Evolutionary conservation across 2,797 vertebrate genomes (phyloP).

Genomic region (Sebastes itinus): DNA sequence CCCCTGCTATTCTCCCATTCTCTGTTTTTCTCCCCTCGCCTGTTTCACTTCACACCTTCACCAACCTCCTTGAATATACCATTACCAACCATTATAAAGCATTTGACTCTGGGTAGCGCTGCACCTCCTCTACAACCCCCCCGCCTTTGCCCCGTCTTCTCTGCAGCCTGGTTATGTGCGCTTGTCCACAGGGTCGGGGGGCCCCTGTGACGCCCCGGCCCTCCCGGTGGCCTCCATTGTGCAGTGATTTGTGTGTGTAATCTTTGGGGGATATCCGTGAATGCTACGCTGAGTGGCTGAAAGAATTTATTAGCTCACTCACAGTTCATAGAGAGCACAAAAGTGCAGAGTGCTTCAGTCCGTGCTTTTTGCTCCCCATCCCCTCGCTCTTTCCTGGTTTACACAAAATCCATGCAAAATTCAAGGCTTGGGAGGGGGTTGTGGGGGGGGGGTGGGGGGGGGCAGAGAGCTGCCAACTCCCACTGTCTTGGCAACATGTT

Average conservation of each 20-base stretch:
- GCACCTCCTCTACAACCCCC: conserved; percentile 59
- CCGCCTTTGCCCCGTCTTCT: conserved; percentile 58
- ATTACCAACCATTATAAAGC: conserved; percentile 94
- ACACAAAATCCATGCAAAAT: conserved; percentile 85
- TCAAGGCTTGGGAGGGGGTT: conserved; percentile 35
- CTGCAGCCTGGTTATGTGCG: conserved; percentile 83
- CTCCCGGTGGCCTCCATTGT: conserved; percentile 89
- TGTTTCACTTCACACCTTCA: conserved; percentile 76
- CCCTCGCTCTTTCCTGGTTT: conserved; percentile 54
- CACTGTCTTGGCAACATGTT: conserved; percentile 99
- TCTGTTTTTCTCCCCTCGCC: conserved; percentile 58
- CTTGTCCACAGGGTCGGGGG: conserved; percentile 85
- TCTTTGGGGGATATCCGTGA: conserved; percentile 91
- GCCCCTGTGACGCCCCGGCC: conserved; percentile 86
- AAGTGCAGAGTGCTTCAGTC: conserved; percentile 92
- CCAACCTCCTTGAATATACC: conserved; percentile 85
- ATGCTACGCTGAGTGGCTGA: conserved; percentile 91
- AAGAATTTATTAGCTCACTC: conserved; percentile 97
- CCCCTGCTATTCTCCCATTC: conserved; percentile 85
- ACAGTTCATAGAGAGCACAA: conserved; percentile 94
- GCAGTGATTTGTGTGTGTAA: conserved; percentile 96
- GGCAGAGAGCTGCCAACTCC: conserved; percentile 88
- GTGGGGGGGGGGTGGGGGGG: not conserved
- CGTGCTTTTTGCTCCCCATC: conserved; percentile 68
- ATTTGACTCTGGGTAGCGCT: conserved; percentile 88